Conservation (phyloP, 2,797 vertebrate genomes). For the Eulemur mongoz region DNA sequence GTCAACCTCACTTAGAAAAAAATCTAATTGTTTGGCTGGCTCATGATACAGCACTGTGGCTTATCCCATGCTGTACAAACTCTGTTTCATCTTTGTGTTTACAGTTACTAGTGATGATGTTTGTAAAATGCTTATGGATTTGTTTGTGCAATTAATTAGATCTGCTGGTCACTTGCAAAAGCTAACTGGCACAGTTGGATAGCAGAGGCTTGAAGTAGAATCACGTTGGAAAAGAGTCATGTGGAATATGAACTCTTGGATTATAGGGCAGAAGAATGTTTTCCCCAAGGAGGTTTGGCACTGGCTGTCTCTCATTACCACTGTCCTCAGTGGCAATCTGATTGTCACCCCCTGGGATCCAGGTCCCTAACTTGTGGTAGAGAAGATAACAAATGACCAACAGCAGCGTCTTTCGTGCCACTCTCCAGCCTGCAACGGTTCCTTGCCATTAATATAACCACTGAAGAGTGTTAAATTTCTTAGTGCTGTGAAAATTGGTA, state of each 20-base stretch:
- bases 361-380: not conserved
- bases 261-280: not conserved
- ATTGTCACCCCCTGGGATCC: not conserved
- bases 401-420: not conserved
- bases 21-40: not conserved
- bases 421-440: slow-evolving; percentile 7
- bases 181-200: not conserved
- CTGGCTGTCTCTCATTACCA: not conserved
- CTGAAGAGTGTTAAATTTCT: slow-evolving; percentile 78
- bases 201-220: not conserved
- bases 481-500: slow-evolving; percentile 79
- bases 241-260: not conserved
- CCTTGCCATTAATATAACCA: slow-evolving; percentile 71
- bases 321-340: not conserved
- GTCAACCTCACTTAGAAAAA: not conserved
- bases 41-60: not conserved
- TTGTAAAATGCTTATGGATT: slow-evolving; percentile 30
- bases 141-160: not conserved
- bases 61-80: not conserved
- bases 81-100: slow-evolving; percentile 13
- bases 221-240: not conserved
- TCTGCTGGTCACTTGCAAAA: not conserved
- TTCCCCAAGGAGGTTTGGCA: not conserved
- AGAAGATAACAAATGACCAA: slow-evolving; percentile 39
- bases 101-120: not conserved